These are phyloP conservation scores for Brachyhypopomus occidentalis DNA, from an alignment of 2,113 vertebrate species.

Conservation along the genomic window DNA sequence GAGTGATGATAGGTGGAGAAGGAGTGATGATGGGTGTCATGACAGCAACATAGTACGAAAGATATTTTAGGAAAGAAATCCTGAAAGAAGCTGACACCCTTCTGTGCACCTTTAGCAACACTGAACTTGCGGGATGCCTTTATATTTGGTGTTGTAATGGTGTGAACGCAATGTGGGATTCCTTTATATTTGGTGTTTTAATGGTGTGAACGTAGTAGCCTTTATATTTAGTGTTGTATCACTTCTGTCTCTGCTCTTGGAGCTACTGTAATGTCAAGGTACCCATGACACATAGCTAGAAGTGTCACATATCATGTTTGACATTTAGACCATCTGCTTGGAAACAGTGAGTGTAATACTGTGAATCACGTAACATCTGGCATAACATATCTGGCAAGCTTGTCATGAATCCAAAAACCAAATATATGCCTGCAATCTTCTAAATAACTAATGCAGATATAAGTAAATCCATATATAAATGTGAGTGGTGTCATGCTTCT, in stretches of 20 bases:
- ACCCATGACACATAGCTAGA: background rate
- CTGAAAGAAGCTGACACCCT: too few species aligned
- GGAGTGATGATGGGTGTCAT: background rate
- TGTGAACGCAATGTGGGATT: too few species aligned
- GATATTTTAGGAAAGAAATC: too few species aligned
- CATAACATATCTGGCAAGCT: background rate
- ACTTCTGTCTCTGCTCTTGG: background rate
- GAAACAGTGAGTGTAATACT: background rate
- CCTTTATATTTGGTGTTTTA: too few species aligned
- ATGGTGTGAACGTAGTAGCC: background rate
- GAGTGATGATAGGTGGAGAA: too few species aligned
- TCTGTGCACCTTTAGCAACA: background rate
- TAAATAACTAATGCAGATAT: background rate
- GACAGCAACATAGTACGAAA: background rate
- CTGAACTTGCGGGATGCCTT: background rate
- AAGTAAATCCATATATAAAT: background rate
- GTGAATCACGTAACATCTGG: background rate
- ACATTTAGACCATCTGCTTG: background rate
- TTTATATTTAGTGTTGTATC: background rate
- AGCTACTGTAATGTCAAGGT: background rate
- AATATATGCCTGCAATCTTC: background rate
- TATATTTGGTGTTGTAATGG: background rate
- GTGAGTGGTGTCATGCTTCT: background rate
- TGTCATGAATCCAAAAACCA: background rate
- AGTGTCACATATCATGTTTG: background rate